Evolutionary conservation across 2,888 invertebrate genomes (phyloP).

Genomic region (Holacanthella duospinosa): DNA sequence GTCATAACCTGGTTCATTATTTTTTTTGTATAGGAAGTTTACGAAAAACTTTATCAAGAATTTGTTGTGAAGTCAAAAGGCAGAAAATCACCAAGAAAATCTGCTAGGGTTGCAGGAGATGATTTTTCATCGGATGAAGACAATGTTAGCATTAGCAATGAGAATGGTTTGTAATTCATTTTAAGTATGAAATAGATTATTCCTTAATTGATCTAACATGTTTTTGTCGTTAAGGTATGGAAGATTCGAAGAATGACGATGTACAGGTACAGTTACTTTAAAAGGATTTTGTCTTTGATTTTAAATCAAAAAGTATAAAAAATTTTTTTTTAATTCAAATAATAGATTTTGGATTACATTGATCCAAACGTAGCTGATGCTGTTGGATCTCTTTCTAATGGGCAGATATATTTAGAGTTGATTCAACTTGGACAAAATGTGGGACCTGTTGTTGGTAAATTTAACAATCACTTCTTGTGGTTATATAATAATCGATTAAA

Average conservation of each 20-base stretch:
- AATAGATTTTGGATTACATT: too few relatives aligned
- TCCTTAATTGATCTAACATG: too few relatives aligned
- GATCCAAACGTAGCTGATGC: neutral
- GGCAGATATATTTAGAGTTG: neutral
- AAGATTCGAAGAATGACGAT: too few relatives aligned
- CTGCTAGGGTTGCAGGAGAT: neutral
- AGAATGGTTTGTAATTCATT: too few relatives aligned
- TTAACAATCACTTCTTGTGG: neutral
- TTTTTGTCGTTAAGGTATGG: too few relatives aligned
- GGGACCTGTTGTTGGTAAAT: neutral
- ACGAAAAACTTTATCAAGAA: neutral
- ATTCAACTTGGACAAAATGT: neutral
- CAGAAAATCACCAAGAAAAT: too few relatives aligned
- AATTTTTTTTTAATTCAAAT: too few relatives aligned
- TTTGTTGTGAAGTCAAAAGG: constrained; percentile 1
- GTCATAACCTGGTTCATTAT: neutral
- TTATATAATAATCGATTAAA: too few relatives aligned
- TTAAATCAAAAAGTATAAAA: too few relatives aligned
- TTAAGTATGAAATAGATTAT: too few relatives aligned
- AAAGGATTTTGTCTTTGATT: too few relatives aligned
- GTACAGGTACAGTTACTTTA: too few relatives aligned
- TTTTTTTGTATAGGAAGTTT: neutral
- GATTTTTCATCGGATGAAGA: neutral
- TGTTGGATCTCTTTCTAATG: neutral
- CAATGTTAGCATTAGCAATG: neutral